These are phyloP conservation scores for Prunella strophiata DNA, from an alignment of 2,797 vertebrate species.

Conservation along the genomic window DNA sequence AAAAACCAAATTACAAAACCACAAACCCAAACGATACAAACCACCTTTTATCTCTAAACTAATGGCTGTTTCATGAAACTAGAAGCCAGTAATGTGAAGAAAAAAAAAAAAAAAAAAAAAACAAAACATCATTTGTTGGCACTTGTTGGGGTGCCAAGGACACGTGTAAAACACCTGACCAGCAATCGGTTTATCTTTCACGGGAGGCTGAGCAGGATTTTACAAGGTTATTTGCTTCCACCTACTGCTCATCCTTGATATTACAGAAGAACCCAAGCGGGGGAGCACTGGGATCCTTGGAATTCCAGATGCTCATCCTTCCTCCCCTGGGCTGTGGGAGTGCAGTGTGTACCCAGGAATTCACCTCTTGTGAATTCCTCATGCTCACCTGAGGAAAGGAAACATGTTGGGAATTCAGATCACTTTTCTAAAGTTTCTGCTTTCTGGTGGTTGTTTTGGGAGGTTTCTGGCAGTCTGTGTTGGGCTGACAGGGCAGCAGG, in stretches of 20 bases:
- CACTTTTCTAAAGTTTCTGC: background rate
- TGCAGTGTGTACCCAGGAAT: rapidly evolving
- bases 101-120: background rate
- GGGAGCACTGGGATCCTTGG: rapidly evolving
- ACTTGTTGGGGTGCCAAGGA: background rate
- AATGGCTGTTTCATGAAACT: background rate
- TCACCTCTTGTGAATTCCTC: background rate
- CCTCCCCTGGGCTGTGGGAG: background rate
- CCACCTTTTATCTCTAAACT: background rate
- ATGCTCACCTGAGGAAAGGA: rapidly evolving
- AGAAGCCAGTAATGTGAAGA: background rate
- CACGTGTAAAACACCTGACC: background rate
- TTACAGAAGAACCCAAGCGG: background rate
- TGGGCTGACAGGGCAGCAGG: background rate
- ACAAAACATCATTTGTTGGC: background rate
- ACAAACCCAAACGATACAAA: background rate
- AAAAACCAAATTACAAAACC: background rate
- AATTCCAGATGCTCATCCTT: background rate
- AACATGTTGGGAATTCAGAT: background rate
- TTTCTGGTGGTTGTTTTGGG: rapidly evolving
- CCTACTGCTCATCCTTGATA: slow-evolving; percentile 57
- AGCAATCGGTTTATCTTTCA: rapidly evolving
- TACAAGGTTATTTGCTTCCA: slow-evolving; percentile 74
- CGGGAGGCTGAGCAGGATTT: background rate
- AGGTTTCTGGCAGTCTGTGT: background rate